Evolutionary conservation across 2,113 vertebrate genomes (phyloP), one percentile per base, ranked within the genome.

Genomic region (Lepidothrix coronata): DNA sequence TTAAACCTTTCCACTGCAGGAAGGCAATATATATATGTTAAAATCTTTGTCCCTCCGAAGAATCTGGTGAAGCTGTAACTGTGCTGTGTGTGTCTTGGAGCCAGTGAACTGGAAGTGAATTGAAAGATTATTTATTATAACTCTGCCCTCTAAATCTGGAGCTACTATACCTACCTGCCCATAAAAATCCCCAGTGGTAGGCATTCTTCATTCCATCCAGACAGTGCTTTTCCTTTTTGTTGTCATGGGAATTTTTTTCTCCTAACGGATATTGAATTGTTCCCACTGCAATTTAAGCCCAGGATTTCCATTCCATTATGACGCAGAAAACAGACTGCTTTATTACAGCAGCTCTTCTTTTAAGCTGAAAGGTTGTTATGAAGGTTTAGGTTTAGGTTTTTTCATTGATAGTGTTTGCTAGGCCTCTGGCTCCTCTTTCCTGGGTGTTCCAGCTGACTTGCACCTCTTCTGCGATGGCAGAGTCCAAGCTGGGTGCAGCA

Each of bases 11-110:
- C 30, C 31, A 46, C n/a, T 70, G 51, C 52, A 81, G 70, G 55
- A 87, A 48, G 15, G 23, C 31, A 71, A 15, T 35, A 23, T n/a
- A 37, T 4, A 14, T 46, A 28, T 33, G 73, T 73, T 74, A 27
- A 91, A 89, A 35, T 67, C 65, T 30, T 54, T 51, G 13, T 27
- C 30, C 23, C 8, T 87, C 16, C 1, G 1, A 39, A 55, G 65
- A 44, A 14, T 15, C 16, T 65, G 33, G 30, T 9, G 17, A 80
- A 83, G n/a, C 30, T 67, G 1, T 27, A 19, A 49, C 19, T 22
- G 35, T 35, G 21, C 14, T 58, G 14, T 3, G 2, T 0, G 0
- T 51, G 18, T 30, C 43, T 58, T 1, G 0, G 30, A 80, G 54
- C 12, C 19, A 39, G n/a, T 33, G 63, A 88, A 13, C 43, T 86